A percentile compares a stretch with the other conserved stretches of the same genome.
phyloP scores from a whole-genome alignment of 2,888 invertebrate species.

The Barypeithes pellucidus region DNA sequence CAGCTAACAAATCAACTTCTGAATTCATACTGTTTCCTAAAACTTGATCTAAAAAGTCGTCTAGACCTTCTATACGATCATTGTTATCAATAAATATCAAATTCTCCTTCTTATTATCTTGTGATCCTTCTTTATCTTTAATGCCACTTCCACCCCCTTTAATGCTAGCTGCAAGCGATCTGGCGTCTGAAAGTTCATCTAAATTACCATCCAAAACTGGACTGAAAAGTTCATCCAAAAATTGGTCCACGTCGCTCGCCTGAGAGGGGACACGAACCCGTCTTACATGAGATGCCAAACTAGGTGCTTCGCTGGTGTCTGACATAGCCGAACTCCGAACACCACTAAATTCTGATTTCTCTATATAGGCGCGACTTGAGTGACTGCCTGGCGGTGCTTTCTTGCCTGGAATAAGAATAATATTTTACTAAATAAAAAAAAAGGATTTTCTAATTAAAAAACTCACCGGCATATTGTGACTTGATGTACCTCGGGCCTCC shows the following conservation, averaged over 20 bases:
- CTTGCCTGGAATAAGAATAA: conserved; percentile 67
- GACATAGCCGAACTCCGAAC: conserved; percentile 90
- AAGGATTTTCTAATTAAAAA: not conserved
- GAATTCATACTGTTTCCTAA: conserved; percentile 56
- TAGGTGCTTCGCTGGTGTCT: conserved; percentile 94
- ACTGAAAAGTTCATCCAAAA: conserved; percentile 96
- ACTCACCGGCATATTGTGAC: conserved; percentile 83
- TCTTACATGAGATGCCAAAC: conserved; percentile 91
- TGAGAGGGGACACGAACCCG: conserved; percentile 94
- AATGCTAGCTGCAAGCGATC: conserved; percentile 92
- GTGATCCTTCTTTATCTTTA: conserved; percentile 2
- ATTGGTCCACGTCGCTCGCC: conserved; percentile 97
- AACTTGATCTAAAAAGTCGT: conserved; percentile 65
- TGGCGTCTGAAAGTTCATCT: conserved; percentile 93
- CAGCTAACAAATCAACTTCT: conserved; percentile 68
- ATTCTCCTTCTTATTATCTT: not conserved
- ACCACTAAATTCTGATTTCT: conserved; percentile 82
- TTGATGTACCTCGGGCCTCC: conserved; percentile 83
- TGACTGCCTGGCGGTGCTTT: conserved; percentile 89
- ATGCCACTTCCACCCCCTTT: conserved; percentile 77
- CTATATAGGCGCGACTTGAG: conserved; percentile 87
- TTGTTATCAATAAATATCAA: conserved; percentile 37
- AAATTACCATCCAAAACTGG: conserved; percentile 93
- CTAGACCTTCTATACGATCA: conserved; percentile 60
- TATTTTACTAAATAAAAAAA: not conserved